These are phyloP conservation scores for Phylloscopus whistleri DNA, from an alignment of 2,113 vertebrate species.

Conservation along the genomic window DNA sequence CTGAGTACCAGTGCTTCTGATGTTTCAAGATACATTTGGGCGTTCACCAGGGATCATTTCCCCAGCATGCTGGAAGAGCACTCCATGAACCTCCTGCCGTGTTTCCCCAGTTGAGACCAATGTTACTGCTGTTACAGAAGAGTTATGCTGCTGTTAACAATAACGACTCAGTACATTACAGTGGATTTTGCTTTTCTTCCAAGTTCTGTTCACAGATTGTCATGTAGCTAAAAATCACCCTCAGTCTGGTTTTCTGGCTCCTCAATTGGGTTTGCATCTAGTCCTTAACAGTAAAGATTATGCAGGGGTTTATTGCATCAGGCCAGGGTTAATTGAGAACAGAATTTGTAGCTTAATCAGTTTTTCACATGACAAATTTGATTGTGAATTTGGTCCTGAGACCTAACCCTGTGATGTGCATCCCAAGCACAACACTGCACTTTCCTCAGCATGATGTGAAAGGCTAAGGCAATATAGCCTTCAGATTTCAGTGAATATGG, in stretches of 20 bases:
- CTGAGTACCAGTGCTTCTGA: not conserved
- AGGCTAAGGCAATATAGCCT: not conserved
- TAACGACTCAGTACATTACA: conserved; percentile 10
- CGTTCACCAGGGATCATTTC: conserved; percentile 54
- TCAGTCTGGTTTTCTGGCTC: not conserved
- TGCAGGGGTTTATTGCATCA: not conserved
- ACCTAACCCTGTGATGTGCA: not conserved
- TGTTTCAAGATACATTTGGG: conserved; percentile 25
- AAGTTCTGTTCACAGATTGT: not conserved
- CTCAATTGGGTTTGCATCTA: not conserved
- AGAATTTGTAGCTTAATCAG: not conserved
- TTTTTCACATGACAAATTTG: not conserved
- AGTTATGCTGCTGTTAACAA: conserved; percentile 48
- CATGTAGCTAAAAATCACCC: not conserved
- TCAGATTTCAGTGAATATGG: not conserved
- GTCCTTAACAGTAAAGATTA: not conserved
- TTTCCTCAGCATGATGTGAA: not conserved
- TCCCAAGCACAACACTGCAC: fast-evolving
- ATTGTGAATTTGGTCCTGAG: not conserved
- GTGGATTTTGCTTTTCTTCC: not conserved
- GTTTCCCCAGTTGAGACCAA: conserved; percentile 50
- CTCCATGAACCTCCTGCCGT: conserved; percentile 12
- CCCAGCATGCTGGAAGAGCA: conserved; percentile 43
- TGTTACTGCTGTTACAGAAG: conserved; percentile 17
- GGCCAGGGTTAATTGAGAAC: not conserved